Percentiles rank a stretch among this genome's conserved stretches.
Evolutionary conservation across 2,113 vertebrate species (phyloP).

Genomic region (Corydoras maculifer): DNA sequence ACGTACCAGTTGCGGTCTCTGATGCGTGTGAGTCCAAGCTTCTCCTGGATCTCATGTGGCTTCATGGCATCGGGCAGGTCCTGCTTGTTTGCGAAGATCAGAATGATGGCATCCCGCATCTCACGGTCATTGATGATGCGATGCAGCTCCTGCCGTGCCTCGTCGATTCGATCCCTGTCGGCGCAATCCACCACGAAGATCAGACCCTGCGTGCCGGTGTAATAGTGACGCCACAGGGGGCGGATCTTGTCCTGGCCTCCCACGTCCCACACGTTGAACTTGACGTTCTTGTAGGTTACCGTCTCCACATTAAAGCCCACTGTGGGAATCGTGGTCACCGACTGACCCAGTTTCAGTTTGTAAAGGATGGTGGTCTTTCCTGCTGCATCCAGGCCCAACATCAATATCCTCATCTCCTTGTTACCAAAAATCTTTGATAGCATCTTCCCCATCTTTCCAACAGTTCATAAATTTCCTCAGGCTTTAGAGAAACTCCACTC

Average conservation of each 20-base stretch:
- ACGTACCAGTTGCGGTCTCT: slow-evolving; percentile 99
- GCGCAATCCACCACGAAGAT: slow-evolving; percentile 99
- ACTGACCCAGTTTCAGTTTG: slow-evolving; percentile 98
- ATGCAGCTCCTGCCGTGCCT: slow-evolving; percentile 95
- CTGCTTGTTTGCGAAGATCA: slow-evolving; percentile 99
- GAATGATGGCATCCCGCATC: slow-evolving; percentile 99
- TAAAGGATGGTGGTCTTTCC: slow-evolving; percentile 98
- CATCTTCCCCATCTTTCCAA: slow-evolving; percentile 93
- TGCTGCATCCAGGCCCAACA: slow-evolving; percentile 95
- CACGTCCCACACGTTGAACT: slow-evolving; percentile 99
- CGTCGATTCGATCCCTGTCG: slow-evolving; percentile 96
- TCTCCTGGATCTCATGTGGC: slow-evolving; percentile 98
- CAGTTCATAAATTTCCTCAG: slow-evolving; percentile 60
- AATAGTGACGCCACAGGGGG: slow-evolving; percentile 97
- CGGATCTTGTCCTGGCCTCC: slow-evolving; percentile 98
- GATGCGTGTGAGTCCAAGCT: slow-evolving; percentile 97
- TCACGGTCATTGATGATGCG: slow-evolving; percentile 98
- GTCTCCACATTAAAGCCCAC: slow-evolving; percentile 99
- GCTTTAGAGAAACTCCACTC: slow-evolving; percentile 37
- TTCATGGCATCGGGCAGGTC: slow-evolving; percentile 99
- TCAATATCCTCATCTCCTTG: slow-evolving; percentile 99
- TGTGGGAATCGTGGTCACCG: slow-evolving; percentile 96
- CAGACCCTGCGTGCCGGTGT: slow-evolving; percentile 96
- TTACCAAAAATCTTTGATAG: slow-evolving; percentile 98
- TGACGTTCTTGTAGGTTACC: slow-evolving; percentile 98